These are phyloP conservation scores for Chrysodeixis includens DNA, from an alignment of 2,888 invertebrate species.

Conservation along the genomic window DNA sequence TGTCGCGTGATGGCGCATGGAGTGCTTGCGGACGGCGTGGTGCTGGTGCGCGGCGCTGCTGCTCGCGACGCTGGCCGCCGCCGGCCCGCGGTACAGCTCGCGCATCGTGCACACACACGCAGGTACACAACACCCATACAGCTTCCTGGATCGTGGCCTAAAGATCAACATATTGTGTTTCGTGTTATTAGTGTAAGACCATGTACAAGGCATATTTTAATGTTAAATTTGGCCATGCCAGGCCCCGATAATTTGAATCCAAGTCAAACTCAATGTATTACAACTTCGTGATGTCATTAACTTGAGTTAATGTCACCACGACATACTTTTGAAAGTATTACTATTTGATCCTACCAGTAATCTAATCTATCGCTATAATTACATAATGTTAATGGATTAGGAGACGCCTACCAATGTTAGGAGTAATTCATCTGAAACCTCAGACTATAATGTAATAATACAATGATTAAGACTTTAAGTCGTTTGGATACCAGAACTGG, in stretches of 20 bases:
- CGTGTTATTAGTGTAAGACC: no score
- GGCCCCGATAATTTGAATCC: no score
- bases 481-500: slow-evolving; percentile 18
- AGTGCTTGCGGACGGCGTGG: slow-evolving; percentile 82
- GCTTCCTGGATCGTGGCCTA: no score
- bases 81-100: slow-evolving; percentile 92
- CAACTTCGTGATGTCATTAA: neutral
- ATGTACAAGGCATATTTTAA: no score
- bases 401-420: neutral
- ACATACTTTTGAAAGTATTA: no score
- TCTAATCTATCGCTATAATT: neutral
- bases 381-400: neutral
- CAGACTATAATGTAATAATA: slow-evolving; percentile 22
- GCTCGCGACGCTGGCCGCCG: slow-evolving; percentile 78
- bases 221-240: no score
- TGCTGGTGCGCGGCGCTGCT: slow-evolving; percentile 83
- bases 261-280: neutral
- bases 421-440: neutral
- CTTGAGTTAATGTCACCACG: no score
- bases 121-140: slow-evolving; percentile 78
- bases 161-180: no score
- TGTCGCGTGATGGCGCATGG: slow-evolving; percentile 88
- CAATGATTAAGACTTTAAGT: slow-evolving; percentile 31
- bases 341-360: neutral
- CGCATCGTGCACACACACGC: slow-evolving; percentile 94